Percentiles rank a stretch among this genome's conserved stretches.
Conservation (phyloP, 2,113 vertebrate genomes). For the Mobula hypostoma region DNA sequence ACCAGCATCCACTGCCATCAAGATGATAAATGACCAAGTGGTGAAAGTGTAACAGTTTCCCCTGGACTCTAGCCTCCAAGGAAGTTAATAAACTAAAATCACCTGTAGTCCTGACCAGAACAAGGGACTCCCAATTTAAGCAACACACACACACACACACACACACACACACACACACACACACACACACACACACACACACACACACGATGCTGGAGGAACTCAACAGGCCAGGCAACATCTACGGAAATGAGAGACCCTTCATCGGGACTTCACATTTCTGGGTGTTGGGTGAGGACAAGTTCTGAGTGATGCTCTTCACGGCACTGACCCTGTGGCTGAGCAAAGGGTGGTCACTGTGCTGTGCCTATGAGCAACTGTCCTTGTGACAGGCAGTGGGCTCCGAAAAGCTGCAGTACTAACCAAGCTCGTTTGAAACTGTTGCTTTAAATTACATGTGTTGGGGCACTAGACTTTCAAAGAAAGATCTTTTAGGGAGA, state of each 20-base stretch:
- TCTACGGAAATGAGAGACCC: too few relatives aligned
- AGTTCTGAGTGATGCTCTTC: background rate
- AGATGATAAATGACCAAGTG: too few relatives aligned
- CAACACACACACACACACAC: too few relatives aligned
- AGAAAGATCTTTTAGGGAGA: background rate
- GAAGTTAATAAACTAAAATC: background rate
- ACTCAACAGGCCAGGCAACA: too few relatives aligned
- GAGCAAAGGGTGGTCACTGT: background rate
- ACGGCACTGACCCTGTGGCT: background rate
- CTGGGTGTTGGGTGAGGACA: background rate
- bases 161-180: too few relatives aligned
- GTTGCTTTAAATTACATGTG: background rate
- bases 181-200: too few relatives aligned
- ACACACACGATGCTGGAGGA: too few relatives aligned
- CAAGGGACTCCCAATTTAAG: background rate
- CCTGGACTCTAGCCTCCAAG: background rate
- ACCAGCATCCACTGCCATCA: too few relatives aligned
- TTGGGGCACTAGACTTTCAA: background rate
- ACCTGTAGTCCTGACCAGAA: background rate
- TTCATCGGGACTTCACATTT: too few relatives aligned
- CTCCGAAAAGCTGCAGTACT: background rate
- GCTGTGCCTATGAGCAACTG: background rate
- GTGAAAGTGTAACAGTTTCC: background rate
- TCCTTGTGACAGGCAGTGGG: background rate
- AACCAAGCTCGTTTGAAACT: too few relatives aligned